phyloP scores from a whole-genome alignment of 2,888 invertebrate genomes.

The Anoplius nigerrimus region DNA sequence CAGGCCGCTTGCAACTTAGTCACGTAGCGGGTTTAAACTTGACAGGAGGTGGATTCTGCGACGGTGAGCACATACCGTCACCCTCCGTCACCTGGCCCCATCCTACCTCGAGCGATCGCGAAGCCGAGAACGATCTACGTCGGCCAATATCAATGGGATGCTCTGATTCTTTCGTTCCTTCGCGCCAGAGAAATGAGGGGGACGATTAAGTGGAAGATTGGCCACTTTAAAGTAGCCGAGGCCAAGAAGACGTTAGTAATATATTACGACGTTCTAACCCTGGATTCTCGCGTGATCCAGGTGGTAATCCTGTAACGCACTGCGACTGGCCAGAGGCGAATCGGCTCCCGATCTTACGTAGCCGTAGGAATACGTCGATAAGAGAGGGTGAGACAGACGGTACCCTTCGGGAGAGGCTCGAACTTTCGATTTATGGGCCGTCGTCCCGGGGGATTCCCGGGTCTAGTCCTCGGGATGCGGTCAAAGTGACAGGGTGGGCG shows the following conservation, averaged over 20 bases:
- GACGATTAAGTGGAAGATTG: not conserved
- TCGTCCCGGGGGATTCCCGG: constrained; percentile 60
- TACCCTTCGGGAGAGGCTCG: constrained; percentile 58
- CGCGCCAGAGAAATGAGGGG: constrained; percentile 28
- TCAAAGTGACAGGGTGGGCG: constrained; percentile 74
- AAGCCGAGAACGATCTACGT: too few species aligned
- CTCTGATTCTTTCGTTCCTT: too few species aligned
- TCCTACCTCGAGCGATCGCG: constrained; percentile 32
- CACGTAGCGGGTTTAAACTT: constrained; percentile 74
- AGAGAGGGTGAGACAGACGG: constrained; percentile 48
- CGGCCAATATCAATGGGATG: too few species aligned
- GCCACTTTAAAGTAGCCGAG: constrained; percentile 15
- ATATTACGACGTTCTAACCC: not conserved
- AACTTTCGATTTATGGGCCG: constrained; percentile 74
- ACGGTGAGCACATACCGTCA: constrained; percentile 44
- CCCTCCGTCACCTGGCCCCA: constrained; percentile 50
- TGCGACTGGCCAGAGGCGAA: constrained; percentile 58
- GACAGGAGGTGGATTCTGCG: constrained; percentile 70
- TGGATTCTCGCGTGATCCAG: constrained; percentile 35
- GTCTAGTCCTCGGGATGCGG: constrained; percentile 61
- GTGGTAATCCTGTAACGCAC: constrained; percentile 45
- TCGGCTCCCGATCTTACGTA: constrained; percentile 64
- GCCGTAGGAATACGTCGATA: constrained; percentile 54
- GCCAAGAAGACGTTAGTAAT: not conserved
- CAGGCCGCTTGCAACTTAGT: constrained; percentile 75